Conservation (phyloP, 2,113 vertebrate species). For the Sphyrna mokarran region DNA sequence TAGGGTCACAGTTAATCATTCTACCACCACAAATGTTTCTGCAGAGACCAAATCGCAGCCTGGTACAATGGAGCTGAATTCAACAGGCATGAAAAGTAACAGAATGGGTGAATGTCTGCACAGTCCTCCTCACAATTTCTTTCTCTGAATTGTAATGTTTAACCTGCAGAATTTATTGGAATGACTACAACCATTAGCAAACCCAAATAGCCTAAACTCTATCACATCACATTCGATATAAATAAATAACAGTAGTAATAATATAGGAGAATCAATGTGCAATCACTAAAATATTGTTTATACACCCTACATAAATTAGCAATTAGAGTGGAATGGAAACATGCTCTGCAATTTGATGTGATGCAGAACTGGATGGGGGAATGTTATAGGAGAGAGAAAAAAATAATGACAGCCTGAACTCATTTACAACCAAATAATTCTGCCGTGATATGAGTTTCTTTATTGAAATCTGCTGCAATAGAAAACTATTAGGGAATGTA, state of each 20-base stretch:
- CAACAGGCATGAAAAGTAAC: not conserved
- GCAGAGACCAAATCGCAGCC: too few species aligned
- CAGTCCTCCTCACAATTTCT: not conserved
- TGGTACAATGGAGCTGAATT: not conserved
- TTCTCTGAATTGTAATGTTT: not conserved
- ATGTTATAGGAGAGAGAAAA: not conserved
- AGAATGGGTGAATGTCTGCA: not conserved
- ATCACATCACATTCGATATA: conserved; percentile 1
- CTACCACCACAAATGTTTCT: not conserved
- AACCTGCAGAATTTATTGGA: not conserved
- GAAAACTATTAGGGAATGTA: conserved; percentile 5
- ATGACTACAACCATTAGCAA: not conserved
- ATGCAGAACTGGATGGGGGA: not conserved
- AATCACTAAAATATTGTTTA: conserved; percentile 20
- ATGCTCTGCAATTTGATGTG: not conserved
- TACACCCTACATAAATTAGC: not conserved
- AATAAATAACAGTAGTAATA: conserved; percentile 12
- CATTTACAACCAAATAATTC: conserved; percentile 2
- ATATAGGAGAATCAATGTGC: not conserved
- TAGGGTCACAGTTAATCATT: not conserved
- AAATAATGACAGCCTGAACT: not conserved
- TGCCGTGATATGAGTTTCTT: not conserved
- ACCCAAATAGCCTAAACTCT: not conserved
- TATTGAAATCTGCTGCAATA: conserved; percentile 26
- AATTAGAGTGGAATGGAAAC: not conserved